A percentile compares a stretch with the other conserved stretches of the same genome.
phyloP scores from a whole-genome alignment of 2,113 vertebrate species.

The Potamarius usumacintae region DNA sequence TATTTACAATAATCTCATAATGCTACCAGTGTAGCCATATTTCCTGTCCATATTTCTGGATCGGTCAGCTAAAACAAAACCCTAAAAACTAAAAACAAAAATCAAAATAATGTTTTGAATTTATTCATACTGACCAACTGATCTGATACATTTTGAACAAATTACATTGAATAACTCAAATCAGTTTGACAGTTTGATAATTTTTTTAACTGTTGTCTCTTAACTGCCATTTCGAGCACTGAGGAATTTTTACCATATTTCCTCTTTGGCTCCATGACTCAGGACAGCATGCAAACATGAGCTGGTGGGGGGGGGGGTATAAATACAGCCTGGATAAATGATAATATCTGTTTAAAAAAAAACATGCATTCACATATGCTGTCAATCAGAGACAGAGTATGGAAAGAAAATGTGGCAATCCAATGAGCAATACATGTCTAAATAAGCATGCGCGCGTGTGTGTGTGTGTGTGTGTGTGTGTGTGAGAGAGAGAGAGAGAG shows the following conservation, averaged over 20 bases:
- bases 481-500: no score
- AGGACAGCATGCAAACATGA: conserved; percentile 40
- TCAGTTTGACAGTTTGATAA: neutral
- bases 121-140: neutral
- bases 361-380: conserved; percentile 86
- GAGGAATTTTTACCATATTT: conserved; percentile 3
- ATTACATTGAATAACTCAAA: neutral
- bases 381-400: conserved; percentile 77
- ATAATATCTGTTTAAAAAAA: conserved; percentile 65
- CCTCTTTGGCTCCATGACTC: conserved; percentile 30
- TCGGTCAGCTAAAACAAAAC: neutral
- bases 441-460: conserved; percentile 70
- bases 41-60: neutral
- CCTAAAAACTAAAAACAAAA: neutral
- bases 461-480: conserved; percentile 15
- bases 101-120: neutral
- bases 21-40: neutral
- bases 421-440: conserved; percentile 82
- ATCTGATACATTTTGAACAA: neutral
- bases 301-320: conserved; percentile 36
- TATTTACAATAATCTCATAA: conserved; percentile 3
- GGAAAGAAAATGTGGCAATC: neutral
- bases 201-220: neutral
- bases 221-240: neutral
- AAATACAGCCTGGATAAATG: conserved; percentile 63